Evolutionary conservation across 2,113 vertebrate species (phyloP), one percentile per base, ranked within the genome.

Genomic region (Corydoras sp.): DNA sequence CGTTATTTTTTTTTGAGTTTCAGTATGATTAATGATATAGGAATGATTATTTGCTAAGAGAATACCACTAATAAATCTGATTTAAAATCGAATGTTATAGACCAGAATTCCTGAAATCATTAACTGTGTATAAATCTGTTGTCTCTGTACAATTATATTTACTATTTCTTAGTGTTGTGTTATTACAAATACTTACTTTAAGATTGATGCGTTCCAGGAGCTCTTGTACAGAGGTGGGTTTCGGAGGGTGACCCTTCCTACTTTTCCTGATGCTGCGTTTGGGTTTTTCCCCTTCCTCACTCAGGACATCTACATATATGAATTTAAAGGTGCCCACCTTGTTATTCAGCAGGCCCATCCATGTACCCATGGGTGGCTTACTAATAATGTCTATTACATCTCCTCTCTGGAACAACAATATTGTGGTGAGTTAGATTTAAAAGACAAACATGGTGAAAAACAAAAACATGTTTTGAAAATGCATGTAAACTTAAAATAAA

Each of bases 241-340:
- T 95, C 15, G 93, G 94, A 0, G 91, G 95, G 65, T 88, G 88
- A 68, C 89, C 90, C 83, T 92, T 95, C 11, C 90, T 90, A 79
- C 90, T 90, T 76, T 92, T 90, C 43, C 92, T 86, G 2, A 88
- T 85, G 63, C 91, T 89, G 9, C 93, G 90, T 72, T 93, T 98
- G 0, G 95, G 92, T 76, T 96, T 97, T 80, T 91, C 92, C 64
- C 91, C 90, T 54, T 95, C 93, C 63, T 96, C 92, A 1, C 89
- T 94, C 68, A 99, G 84, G 65, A 95, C 93, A 0, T 98, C 96
- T 85, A 98, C 94, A 3, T 98, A 99, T 80, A 98, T 96, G 84
- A 99, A 99, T 80, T 99, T 99, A 86, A 99, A 99, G 1, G 96
- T 98, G 72, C 96, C 96, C 1, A 98, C 96, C 81, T 98, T 99